phyloP scores from a whole-genome alignment of 2,113 vertebrate genomes.

The Ginglymostoma cirratum region DNA sequence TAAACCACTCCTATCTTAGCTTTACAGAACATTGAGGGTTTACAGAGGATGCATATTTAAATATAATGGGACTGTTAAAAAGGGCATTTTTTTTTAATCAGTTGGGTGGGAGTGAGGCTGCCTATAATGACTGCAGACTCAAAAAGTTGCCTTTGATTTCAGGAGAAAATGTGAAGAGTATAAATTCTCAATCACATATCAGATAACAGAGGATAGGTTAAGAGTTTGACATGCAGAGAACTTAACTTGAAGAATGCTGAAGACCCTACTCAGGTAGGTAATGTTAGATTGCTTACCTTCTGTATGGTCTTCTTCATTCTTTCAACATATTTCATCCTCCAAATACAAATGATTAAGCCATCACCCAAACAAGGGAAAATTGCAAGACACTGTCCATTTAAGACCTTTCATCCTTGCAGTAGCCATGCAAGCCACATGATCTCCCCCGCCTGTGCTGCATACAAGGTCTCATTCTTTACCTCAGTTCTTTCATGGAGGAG shows the following conservation, averaged over 20 bases:
- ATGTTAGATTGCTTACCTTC: conserved; percentile 28
- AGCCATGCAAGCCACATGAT: conserved; percentile 33
- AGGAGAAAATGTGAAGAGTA: background rate
- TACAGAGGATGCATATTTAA: background rate
- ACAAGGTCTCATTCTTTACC: conserved; percentile 31
- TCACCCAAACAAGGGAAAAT: conserved; percentile 29
- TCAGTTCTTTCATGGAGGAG: conserved; percentile 34
- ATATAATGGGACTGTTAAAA: background rate
- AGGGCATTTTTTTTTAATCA: background rate
- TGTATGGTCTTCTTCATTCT: conserved; percentile 34
- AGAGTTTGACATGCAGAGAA: conserved; percentile 28
- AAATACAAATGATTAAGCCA: conserved; percentile 35
- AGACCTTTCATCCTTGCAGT: conserved; percentile 35
- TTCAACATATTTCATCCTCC: conserved; percentile 34
- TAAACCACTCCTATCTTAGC: background rate
- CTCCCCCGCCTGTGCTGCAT: conserved; percentile 31
- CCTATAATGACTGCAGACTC: background rate
- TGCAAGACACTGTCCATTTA: conserved; percentile 29
- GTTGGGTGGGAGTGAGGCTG: background rate
- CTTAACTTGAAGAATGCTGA: conserved; percentile 32
- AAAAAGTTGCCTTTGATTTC: background rate
- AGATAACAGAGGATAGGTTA: background rate
- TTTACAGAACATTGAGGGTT: background rate
- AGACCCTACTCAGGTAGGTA: conserved; percentile 33
- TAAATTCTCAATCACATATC: background rate